Evolutionary conservation across 2,113 vertebrate species (phyloP), one percentile per base, ranked within the genome.

Genomic region (Sinocyclocheilus anophthalmus): DNA sequence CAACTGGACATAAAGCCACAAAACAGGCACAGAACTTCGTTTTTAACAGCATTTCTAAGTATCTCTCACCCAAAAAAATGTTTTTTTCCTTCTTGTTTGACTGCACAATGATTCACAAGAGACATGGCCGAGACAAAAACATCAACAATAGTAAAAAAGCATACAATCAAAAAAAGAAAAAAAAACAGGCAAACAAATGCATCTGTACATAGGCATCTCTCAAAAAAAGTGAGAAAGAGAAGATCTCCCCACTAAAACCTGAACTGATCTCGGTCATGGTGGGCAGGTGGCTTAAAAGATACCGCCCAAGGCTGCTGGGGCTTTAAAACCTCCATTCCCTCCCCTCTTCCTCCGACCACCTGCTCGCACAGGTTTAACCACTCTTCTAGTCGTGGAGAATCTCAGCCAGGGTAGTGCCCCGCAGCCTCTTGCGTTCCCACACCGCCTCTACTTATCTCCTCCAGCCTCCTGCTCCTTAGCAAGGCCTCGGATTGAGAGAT

Each of bases 401-500:
- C 67, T 88, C 86, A 88, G 88, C 85, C 59, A 78, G 86, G 85
- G 79, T 67, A 6, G 84, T 14, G 75, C 26, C 78, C 77, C 87
- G 83, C 69, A 63, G 88, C 87, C 85, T 73, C 78, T 87, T 87
- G 90, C 70, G 9, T 24, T 85, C 53, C 3, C 10, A 18, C 2
- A n/a, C 55, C 48, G 2, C 10, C 48, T 86, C 88, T 96, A 97
- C 85, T 97, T 96, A 77, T 97, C 95, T 37, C 86, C 92, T 1
- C 42, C 91, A 0, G 90, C 83, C 1, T 95, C 90, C 0, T 92
- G 90, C 86, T 97, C 96, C 93, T 97, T 98, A 85, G 94, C 95
- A 89, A 99, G 96, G 86, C 98, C 98, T 2, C 98, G 95, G 92
- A 99, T 99, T 0, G 98, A 99, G 87, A 99, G 91, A 86, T 99